Evolutionary conservation across 2,113 vertebrate genomes (phyloP), one percentile per base, ranked within the genome.

Genomic region (Mandrillus leucophaeus): DNA sequence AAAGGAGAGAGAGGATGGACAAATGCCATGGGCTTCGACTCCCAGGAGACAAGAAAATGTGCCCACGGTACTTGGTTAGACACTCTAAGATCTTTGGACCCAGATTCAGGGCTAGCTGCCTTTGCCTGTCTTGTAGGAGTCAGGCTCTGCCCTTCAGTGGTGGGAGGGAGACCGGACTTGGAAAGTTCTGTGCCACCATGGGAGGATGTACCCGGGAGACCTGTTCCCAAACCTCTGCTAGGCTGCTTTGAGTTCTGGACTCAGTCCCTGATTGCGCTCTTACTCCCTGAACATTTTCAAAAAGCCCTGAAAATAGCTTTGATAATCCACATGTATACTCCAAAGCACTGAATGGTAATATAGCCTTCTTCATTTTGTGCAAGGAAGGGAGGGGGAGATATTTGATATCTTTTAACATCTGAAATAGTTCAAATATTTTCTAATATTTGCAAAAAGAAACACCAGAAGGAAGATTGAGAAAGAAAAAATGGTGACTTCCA

Each of bases 341-440:
- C 14, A 1, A 40, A 40, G 45, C 1, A 14, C 72, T 35, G 52
- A 61, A 3, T 0, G 1, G 9, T 0, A 0, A 70, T 0, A 40
- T 0, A 25, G 35, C 35, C 18, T 2, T 43, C 90, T 48, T 59
- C 32, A 7, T 6, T 27, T 43, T 55, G n/a, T 17, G 27, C 35
- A 23, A 75, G 30, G 50, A 43, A 81, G 22, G 12, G 12, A 43
- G 20, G 8, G 48, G 38, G 45, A 22, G 14, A 27, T 48, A 70
- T 5, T 1, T 45, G 38, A 16, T 23, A 14, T 59, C n/a, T 45
- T 45, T 38, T 50, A 30, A 40, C 38, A 23, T 10, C 27, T 85
- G 35, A 95, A 79, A 75, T 48, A 55, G 23, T 32, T 61, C 11
- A 16, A 61, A 61, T 55, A 3, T 45, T 75, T 79, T 38, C 76